A percentile compares a stretch with the other conserved stretches of the same genome.
These are phyloP conservation scores for Montipora cactus DNA, from an alignment of 64 coral and sea anemone species.

Conservation along the genomic window DNA sequence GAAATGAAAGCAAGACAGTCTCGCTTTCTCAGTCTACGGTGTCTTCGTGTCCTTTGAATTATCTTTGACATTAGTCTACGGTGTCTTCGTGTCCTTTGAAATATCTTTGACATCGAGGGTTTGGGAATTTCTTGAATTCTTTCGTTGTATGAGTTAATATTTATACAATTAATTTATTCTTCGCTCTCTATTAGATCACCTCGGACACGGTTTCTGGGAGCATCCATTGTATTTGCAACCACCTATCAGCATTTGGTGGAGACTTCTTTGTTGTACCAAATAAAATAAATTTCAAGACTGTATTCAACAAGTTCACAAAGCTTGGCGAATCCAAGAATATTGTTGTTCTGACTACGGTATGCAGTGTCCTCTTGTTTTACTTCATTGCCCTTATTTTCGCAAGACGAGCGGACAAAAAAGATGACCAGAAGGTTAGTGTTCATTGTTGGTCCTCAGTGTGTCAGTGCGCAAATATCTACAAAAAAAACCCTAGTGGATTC, in stretches of 20 bases:
- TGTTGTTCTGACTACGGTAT: conserved; percentile 53
- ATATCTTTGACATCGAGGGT: too few relatives aligned
- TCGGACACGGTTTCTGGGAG: neutral
- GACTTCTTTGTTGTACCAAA: conserved; percentile 71
- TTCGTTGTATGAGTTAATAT: too few relatives aligned
- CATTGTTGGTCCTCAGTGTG: neutral
- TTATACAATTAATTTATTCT: neutral
- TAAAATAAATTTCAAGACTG: conserved; percentile 32
- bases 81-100: too few relatives aligned
- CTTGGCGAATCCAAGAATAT: conserved; percentile 23
- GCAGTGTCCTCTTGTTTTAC: conserved; percentile 26
- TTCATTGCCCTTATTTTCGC: conserved; percentile 24
- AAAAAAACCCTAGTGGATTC: too few relatives aligned
- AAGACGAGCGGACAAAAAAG: conserved; percentile 32
- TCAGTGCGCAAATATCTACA: neutral
- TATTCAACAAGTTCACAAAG: neutral
- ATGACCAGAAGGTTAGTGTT: conserved; percentile 57
- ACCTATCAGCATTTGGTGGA: conserved; percentile 66
- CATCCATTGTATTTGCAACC: conserved; percentile 59
- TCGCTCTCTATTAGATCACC: neutral
- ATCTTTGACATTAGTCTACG: too few relatives aligned
- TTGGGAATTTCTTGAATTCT: too few relatives aligned
- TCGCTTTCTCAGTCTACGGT: too few relatives aligned
- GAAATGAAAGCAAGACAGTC: too few relatives aligned
- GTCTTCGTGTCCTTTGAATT: too few relatives aligned